Evolutionary conservation across 2,888 invertebrate species (phyloP).

Genomic region (Dilophus febrilis): DNA sequence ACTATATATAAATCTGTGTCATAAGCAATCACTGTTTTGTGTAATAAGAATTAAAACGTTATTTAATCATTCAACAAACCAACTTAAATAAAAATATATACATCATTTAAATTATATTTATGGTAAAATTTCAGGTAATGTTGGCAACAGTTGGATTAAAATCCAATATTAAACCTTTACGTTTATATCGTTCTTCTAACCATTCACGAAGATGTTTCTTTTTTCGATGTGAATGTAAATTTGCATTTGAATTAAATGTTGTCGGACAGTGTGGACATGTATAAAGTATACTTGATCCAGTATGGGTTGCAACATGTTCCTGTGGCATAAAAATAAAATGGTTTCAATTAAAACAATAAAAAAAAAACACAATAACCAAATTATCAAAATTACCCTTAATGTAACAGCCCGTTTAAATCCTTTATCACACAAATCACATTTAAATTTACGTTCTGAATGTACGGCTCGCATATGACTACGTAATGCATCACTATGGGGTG

Average conservation of each 20-base stretch:
- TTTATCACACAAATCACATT: conserved; percentile 25
- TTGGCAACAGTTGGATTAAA: no score
- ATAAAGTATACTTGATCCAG: conserved; percentile 24
- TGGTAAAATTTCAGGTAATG: no score
- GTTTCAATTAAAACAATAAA: background rate
- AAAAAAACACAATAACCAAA: background rate
- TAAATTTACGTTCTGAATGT: conserved; percentile 21
- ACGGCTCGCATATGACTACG: conserved; percentile 25
- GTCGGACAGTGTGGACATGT: conserved; percentile 27
- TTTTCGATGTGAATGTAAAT: conserved; percentile 28
- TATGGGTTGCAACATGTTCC: conserved; percentile 29
- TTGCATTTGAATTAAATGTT: conserved; percentile 29
- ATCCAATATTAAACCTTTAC: no score
- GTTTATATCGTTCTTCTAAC: conserved; percentile 16
- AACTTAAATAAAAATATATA: no score
- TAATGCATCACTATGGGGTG: conserved; percentile 25
- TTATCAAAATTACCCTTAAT: no score
- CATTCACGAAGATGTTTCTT: conserved; percentile 26
- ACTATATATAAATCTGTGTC: no score
- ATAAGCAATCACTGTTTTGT: no score
- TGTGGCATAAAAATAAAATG: conserved; percentile 10
- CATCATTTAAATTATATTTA: no score
- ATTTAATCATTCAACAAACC: no score
- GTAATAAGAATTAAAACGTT: no score
- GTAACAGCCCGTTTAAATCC: conserved; percentile 21